A percentile compares a stretch with the other conserved stretches of the same genome.
These are phyloP conservation scores for Eupithecia tripunctaria DNA, from an alignment of 2,888 invertebrate genomes.

Conservation along the genomic window DNA sequence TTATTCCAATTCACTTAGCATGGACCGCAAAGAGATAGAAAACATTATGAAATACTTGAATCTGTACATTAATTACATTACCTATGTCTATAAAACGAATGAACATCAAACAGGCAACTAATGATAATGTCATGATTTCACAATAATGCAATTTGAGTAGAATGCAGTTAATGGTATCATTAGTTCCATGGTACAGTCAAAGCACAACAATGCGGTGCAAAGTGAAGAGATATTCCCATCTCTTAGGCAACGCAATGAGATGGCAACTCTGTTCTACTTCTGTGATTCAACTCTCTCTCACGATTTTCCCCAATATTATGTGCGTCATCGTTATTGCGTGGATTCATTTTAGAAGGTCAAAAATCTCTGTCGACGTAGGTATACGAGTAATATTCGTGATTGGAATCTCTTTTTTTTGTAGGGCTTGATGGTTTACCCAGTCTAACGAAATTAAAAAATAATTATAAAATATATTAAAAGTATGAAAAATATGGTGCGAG, in stretches of 20 bases:
- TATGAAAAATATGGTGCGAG: slow-evolving; percentile 8
- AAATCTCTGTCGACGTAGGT: neutral
- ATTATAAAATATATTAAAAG: neutral
- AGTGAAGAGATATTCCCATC: slow-evolving; percentile 35
- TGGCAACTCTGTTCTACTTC: slow-evolving; percentile 51
- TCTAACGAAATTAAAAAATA: neutral
- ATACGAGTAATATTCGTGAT: neutral
- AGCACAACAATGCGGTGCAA: slow-evolving; percentile 52
- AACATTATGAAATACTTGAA: neutral
- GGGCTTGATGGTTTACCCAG: neutral
- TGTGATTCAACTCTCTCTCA: slow-evolving; percentile 53
- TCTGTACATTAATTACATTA: neutral
- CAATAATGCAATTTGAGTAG: slow-evolving; percentile 43
- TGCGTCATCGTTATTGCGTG: slow-evolving; percentile 28
- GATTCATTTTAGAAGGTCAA: neutral
- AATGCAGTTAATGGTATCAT: slow-evolving; percentile 49
- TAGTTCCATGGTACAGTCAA: slow-evolving; percentile 44
- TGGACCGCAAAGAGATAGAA: neutral
- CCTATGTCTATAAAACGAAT: slow-evolving; percentile 17
- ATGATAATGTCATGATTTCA: slow-evolving; percentile 30
- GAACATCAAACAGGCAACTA: slow-evolving; percentile 7
- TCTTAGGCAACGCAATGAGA: slow-evolving; percentile 55
- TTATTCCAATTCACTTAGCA: neutral
- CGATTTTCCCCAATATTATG: slow-evolving; percentile 47
- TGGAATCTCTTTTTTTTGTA: neutral